Percentiles rank a stretch among this genome's conserved stretches.
phyloP scores from a whole-genome alignment of 2,113 vertebrate genomes.

The Myxocyprinus asiaticus region DNA sequence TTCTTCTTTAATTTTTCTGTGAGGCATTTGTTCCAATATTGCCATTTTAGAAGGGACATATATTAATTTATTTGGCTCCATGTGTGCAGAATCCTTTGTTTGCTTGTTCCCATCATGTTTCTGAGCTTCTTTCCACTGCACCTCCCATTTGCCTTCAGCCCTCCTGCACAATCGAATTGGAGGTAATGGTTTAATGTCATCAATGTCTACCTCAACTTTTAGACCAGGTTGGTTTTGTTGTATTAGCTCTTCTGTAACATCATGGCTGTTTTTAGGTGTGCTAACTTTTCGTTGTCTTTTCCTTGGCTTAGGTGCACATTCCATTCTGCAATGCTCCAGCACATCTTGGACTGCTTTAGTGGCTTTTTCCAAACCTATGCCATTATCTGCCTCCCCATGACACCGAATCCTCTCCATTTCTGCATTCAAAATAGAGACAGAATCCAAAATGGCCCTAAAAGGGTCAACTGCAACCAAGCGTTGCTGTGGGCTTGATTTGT shows the following conservation, averaged over 20 bases:
- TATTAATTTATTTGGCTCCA: conserved; percentile 48
- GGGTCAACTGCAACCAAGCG: conserved; percentile 59
- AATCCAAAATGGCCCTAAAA: conserved; percentile 76
- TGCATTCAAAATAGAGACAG: conserved; percentile 72
- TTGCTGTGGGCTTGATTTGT: conserved; percentile 49
- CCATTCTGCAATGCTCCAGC: conserved; percentile 59
- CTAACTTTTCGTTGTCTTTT: background rate
- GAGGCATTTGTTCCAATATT: conserved; percentile 35
- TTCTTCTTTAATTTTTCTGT: conserved; percentile 64
- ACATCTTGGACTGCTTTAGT: conserved; percentile 62
- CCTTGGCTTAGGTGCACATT: conserved; percentile 46
- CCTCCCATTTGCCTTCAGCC: conserved; percentile 72
- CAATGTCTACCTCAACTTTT: conserved; percentile 43
- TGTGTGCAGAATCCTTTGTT: conserved; percentile 1
- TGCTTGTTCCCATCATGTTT: conserved; percentile 38
- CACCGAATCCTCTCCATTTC: conserved; percentile 74
- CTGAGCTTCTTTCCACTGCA: conserved; percentile 61
- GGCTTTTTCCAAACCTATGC: conserved; percentile 59
- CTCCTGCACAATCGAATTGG: conserved; percentile 71
- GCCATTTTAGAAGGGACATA: conserved; percentile 35
- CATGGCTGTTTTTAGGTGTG: background rate
- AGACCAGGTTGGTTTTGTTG: conserved; percentile 10
- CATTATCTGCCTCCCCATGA: conserved; percentile 54
- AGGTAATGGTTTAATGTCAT: conserved; percentile 60
- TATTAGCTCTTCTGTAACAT: background rate